phyloP scores from a whole-genome alignment of 2,113 vertebrate genomes.

The Anarrhichthys ocellatus region DNA sequence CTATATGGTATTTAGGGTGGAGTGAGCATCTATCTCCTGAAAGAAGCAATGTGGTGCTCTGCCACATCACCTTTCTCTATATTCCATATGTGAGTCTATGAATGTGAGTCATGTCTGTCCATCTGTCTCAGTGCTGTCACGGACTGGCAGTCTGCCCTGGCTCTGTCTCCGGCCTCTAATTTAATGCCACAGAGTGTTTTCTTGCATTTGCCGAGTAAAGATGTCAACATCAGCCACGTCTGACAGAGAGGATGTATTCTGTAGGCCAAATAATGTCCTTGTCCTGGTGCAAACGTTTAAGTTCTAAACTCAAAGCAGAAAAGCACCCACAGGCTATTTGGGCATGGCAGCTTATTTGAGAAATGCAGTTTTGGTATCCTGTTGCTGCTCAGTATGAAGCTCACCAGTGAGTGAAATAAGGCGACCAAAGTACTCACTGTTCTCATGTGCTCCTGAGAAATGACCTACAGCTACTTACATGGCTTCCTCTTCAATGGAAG shows the following conservation, averaged over 20 bases:
- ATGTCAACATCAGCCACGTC: slow-evolving; percentile 33
- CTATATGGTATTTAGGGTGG: background rate
- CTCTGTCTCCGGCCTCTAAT: background rate
- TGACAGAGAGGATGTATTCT: slow-evolving; percentile 28
- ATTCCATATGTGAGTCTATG: background rate
- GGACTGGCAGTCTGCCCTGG: background rate
- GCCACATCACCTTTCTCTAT: background rate
- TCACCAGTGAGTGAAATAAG: background rate
- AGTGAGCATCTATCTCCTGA: background rate
- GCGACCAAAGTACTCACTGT: background rate
- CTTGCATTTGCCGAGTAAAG: slow-evolving; percentile 12
- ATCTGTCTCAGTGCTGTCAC: background rate
- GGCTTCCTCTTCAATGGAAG: background rate
- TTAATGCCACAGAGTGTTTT: slow-evolving; percentile 28
- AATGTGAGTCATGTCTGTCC: background rate
- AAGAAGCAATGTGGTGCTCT: background rate
- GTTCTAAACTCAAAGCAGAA: slow-evolving; percentile 1
- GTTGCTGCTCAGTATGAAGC: background rate
- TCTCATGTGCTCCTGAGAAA: background rate
- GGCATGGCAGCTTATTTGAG: slow-evolving; percentile 10
- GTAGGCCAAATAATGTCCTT: slow-evolving; percentile 1
- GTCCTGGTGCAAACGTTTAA: background rate
- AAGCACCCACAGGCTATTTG: background rate
- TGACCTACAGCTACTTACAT: background rate
- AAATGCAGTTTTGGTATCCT: slow-evolving; percentile 9